phyloP scores from a whole-genome alignment of 2,797 vertebrate genomes.

The Diplodus puntazzo region DNA sequence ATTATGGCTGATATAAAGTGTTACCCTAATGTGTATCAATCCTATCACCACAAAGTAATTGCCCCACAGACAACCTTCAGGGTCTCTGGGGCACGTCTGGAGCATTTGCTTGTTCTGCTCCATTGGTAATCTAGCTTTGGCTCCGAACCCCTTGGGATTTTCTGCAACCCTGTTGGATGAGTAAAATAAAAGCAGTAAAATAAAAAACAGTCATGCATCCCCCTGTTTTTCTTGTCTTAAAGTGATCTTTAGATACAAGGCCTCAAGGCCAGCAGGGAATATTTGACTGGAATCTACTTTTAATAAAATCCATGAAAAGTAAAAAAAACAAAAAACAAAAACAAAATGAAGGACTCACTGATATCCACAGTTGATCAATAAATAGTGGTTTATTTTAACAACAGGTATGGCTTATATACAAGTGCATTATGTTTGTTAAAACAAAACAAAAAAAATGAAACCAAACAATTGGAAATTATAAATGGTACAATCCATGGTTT shows the following conservation, averaged over 20 bases:
- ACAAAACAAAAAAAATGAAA: slow-evolving; percentile 74
- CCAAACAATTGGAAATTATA: slow-evolving; percentile 73
- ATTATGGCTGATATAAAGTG: no score
- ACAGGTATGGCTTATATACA: slow-evolving; percentile 88
- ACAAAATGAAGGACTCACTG: slow-evolving; percentile 35
- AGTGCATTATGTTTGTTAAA: slow-evolving; percentile 84
- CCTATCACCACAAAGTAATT: not conserved
- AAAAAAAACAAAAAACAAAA: not conserved
- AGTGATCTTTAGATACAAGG: not conserved
- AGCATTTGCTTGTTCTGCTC: not conserved
- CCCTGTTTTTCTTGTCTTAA: not conserved
- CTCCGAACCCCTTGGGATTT: not conserved
- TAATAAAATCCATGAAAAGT: not conserved
- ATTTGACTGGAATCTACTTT: not conserved
- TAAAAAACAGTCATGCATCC: not conserved
- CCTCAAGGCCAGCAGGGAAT: not conserved
- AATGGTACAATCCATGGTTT: slow-evolving; percentile 79
- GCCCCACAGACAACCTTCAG: not conserved
- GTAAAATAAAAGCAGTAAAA: not conserved
- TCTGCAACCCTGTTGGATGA: not conserved
- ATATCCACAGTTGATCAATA: slow-evolving; percentile 78
- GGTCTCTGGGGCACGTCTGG: no score
- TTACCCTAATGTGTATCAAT: not conserved
- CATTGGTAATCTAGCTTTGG: not conserved
- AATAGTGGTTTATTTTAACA: slow-evolving; percentile 88